phyloP scores from a whole-genome alignment of 2,888 invertebrate genomes.

The Aricia artaxerxes region DNA sequence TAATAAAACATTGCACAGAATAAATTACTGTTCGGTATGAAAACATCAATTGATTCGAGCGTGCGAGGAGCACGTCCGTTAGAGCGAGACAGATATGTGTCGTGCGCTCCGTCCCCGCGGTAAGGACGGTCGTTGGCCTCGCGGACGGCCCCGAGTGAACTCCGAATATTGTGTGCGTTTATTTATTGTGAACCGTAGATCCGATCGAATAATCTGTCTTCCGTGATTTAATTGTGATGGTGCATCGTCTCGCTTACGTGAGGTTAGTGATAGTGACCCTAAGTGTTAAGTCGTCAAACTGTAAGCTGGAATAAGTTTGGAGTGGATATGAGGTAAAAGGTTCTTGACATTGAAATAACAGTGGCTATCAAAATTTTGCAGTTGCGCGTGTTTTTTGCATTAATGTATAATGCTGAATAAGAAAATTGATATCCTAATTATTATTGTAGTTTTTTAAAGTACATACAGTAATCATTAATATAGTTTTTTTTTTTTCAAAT shows the following conservation, averaged over 20 bases:
- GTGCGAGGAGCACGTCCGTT: conserved; percentile 57
- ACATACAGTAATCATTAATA: too few relatives aligned
- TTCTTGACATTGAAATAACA: conserved; percentile 1
- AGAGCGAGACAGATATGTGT: conserved; percentile 59
- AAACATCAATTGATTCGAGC: conserved; percentile 54
- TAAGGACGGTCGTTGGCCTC: conserved; percentile 80
- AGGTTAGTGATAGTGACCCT: background rate
- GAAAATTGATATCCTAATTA: too few relatives aligned
- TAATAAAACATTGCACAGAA: conserved; percentile 38
- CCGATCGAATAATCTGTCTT: conserved; percentile 45
- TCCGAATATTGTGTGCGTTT: conserved; percentile 74
- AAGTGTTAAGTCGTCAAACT: background rate
- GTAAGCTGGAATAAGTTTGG: background rate
- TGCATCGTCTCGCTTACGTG: conserved; percentile 16
- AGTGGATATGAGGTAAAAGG: background rate
- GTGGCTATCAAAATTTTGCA: background rate
- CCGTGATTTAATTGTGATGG: conserved; percentile 43
- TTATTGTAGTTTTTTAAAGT: too few relatives aligned
- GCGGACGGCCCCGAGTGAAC: conserved; percentile 75
- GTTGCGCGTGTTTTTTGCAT: background rate
- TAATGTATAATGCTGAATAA: too few relatives aligned
- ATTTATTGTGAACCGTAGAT: conserved; percentile 49
- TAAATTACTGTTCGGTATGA: conserved; percentile 43
- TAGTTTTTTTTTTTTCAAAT: background rate
- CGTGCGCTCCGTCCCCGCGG: conserved; percentile 65